Percentiles rank a stretch among this genome's conserved stretches.
Conservation (phyloP, 2,113 vertebrate species). For the Cheilinus undulatus region DNA sequence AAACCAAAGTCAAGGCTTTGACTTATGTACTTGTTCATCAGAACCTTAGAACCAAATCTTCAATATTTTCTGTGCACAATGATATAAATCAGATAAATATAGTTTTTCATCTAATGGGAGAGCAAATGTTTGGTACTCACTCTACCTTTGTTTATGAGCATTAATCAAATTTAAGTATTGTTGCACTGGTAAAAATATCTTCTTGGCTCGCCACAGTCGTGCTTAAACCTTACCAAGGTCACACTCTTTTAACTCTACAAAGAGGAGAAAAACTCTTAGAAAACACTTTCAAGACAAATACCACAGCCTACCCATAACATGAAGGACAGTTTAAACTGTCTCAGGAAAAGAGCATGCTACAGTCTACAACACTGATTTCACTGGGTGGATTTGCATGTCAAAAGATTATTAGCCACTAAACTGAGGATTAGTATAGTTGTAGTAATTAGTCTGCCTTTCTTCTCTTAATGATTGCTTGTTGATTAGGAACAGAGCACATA, state of each 20-base stretch:
- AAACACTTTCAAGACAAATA: neutral
- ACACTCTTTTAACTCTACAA: neutral
- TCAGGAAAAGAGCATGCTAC: neutral
- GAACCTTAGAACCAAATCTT: neutral
- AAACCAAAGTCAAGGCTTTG: too few relatives aligned
- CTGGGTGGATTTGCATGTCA: neutral
- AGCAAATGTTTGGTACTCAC: neutral
- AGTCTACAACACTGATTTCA: neutral
- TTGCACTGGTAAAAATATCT: neutral
- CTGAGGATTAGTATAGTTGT: slow-evolving; percentile 25
- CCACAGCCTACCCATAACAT: too few relatives aligned
- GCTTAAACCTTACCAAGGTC: neutral
- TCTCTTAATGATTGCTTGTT: neutral
- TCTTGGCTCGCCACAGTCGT: neutral
- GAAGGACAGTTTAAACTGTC: neutral
- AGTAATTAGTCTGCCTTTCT: slow-evolving; percentile 31
- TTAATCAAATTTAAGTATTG: neutral
- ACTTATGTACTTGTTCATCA: neutral
- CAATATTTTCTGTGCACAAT: neutral
- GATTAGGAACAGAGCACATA: slow-evolving; percentile 24
- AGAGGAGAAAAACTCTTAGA: neutral
- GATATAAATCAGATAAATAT: neutral
- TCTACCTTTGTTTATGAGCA: neutral
- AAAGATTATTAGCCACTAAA: slow-evolving; percentile 35
- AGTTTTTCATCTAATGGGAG: too few relatives aligned